Percentiles rank a stretch among this genome's conserved stretches.
These are phyloP conservation scores for Styela clava DNA, from an alignment of 23 tunicate species.

Conservation along the genomic window DNA sequence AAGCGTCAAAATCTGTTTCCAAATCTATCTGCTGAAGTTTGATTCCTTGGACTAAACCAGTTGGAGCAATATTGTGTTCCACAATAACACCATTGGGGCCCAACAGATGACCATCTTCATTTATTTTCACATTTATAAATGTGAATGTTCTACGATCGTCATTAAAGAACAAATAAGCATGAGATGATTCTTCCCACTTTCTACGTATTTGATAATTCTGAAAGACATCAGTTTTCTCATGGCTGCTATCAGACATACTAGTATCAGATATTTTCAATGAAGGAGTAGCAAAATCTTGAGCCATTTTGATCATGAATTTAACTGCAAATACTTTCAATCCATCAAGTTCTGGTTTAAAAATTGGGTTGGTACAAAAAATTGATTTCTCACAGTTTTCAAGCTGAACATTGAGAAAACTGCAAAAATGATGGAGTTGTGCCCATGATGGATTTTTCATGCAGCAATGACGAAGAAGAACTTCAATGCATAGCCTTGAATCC, in stretches of 20 bases:
- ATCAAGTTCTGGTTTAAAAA: conserved; percentile 2
- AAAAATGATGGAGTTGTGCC: conserved; percentile 60
- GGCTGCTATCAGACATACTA: not conserved
- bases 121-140: conserved; percentile 42
- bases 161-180: conserved; percentile 69
- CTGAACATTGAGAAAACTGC: conserved; percentile 53
- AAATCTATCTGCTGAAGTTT: conserved; percentile 10
- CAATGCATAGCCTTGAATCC: conserved; percentile 32
- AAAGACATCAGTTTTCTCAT: conserved; percentile 9
- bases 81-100: conserved; percentile 38
- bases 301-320: conserved; percentile 68
- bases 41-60: conserved; percentile 17
- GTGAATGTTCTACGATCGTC: conserved; percentile 50
- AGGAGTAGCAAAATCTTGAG: conserved; percentile 80
- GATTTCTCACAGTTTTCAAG: conserved; percentile 67
- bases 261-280: conserved; percentile 38
- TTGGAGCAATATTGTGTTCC: conserved; percentile 24
- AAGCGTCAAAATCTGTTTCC: conserved; percentile 46
- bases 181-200: conserved; percentile 52
- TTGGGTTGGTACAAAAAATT: conserved; percentile 16
- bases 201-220: conserved; percentile 53
- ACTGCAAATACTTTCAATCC: conserved; percentile 60
- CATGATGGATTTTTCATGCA: conserved; percentile 60
- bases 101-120: conserved; percentile 35
- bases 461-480: conserved; percentile 43